Evolutionary conservation across 2,888 invertebrate species (phyloP).

Genomic region (Callyntrura guangdongensis): DNA sequence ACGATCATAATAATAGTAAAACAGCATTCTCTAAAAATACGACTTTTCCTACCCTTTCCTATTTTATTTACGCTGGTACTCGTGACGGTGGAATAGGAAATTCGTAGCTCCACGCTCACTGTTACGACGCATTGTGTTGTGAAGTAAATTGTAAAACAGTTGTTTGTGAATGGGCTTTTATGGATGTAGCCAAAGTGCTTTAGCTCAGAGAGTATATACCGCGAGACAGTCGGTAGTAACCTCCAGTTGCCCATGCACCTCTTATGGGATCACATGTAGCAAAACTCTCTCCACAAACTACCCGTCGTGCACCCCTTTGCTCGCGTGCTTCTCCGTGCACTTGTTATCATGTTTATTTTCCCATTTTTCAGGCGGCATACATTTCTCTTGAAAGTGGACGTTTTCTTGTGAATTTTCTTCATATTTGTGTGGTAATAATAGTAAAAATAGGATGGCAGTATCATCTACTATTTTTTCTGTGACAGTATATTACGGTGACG

Average conservation of each 20-base stretch:
- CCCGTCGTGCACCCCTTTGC: conserved; percentile 57
- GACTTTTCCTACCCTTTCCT: conserved; percentile 66
- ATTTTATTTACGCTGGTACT: conserved; percentile 54
- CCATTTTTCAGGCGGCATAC: conserved; percentile 28
- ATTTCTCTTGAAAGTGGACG: neutral
- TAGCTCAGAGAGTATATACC: conserved; percentile 44
- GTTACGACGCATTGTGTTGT: neutral
- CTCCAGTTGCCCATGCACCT: conserved; percentile 76
- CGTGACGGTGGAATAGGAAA: conserved; percentile 35
- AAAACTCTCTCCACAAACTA: conserved; percentile 60
- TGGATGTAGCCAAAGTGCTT: conserved; percentile 24
- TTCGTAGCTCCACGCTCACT: neutral
- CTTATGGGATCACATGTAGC: conserved; percentile 76
- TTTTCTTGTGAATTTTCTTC: neutral
- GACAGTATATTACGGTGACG: conserved; percentile 61
- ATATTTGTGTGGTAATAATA: conserved; percentile 5
- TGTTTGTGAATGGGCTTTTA: conserved; percentile 77
- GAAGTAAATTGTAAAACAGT: neutral
- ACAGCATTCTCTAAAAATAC: conserved; percentile 24
- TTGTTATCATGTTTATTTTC: neutral
- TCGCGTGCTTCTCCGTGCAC: conserved; percentile 63
- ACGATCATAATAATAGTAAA: conserved; percentile 44
- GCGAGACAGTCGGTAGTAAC: conserved; percentile 67
- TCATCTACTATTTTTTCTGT: conserved; percentile 51
- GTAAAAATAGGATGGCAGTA: conserved; percentile 43